Evolutionary conservation across 2,797 vertebrate species (phyloP).

Genomic region (Ptychadena robeensis): DNA sequence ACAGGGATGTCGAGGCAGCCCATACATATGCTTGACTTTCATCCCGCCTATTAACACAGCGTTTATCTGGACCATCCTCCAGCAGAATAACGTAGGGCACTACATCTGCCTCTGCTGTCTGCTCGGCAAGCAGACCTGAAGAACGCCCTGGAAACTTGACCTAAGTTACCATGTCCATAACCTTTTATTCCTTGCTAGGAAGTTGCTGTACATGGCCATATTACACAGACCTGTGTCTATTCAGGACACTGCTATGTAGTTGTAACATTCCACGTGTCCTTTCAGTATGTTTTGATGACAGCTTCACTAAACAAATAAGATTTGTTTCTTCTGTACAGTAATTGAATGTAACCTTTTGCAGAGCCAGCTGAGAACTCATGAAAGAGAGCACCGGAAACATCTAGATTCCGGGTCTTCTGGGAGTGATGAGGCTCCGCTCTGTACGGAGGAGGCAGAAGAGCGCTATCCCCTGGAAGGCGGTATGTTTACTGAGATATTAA

Average conservation of each 20-base stretch:
- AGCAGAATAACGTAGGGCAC: too few species aligned
- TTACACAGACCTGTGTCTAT: conserved; percentile 35
- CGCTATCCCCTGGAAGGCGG: conserved; percentile 80
- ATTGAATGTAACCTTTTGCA: conserved; percentile 65
- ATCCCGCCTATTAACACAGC: too few species aligned
- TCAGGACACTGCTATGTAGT: not conserved
- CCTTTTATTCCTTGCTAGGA: too few species aligned
- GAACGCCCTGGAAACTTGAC: too few species aligned
- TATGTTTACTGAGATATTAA: not conserved
- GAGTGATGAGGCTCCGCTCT: conserved; percentile 66
- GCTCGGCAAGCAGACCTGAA: too few species aligned
- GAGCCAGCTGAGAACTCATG: conserved; percentile 93
- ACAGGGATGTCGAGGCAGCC: too few species aligned
- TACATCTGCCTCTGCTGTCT: too few species aligned
- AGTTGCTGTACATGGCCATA: too few species aligned
- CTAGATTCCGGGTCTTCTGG: conserved; percentile 70
- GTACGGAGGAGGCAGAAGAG: conserved; percentile 70
- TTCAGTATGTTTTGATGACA: not conserved
- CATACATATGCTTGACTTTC: too few species aligned
- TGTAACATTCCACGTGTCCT: not conserved
- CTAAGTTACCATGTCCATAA: too few species aligned
- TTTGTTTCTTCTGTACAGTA: not conserved
- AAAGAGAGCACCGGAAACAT: conserved; percentile 85
- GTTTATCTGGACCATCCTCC: too few species aligned
- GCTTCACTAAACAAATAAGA: not conserved